Evolutionary conservation across 1,140 invertebrate genomes (phyloP), one percentile per base, ranked within the genome.

Genomic region (Scaptomyza graminum): DNA sequence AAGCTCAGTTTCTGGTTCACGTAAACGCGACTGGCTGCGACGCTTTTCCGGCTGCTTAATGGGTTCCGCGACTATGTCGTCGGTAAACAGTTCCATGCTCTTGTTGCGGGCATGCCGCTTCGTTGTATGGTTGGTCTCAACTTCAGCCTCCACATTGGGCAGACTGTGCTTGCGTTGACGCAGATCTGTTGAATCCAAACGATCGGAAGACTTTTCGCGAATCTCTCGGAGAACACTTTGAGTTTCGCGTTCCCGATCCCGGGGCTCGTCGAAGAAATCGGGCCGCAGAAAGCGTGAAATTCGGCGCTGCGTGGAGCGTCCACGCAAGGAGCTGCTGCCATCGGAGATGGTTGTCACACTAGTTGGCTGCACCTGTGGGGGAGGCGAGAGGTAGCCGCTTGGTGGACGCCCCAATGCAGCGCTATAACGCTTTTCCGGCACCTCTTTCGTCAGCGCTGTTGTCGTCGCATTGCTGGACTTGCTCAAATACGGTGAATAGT

Each of bases 261-360:
- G 95, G 1, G 90, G 85, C 0, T 95, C 93, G 56, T 96, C 96
- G 76, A 95, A 96, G 82, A 96, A 96, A 84, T 96, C 96, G 0
- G 96, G 95, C 9, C 96, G 92, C 54, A 96, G 90, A 88, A 96
- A 96, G 66, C 95, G 92, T 11, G 95, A 96, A 43, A 95, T 94
- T 62, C 94, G 92, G 25, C 94, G 93, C 65, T 93, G 93, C 25
- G 92, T 79, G 15, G 92, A 92, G 64, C 92, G 92, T 51, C 92
- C 92, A 54, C 92, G 91, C 44, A 93, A 54, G 34, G 77, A 89
- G 34, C 83, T 83, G 55, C 82, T 74, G 72, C 90, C 77, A 9
- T 79, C 75, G 12, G 47, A 34, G 16, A 65, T 49, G 5, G 62
- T 13, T 15, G 16, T 34, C 7, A 34, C 18, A 34, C 13, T 47